Percentiles rank a stretch among this genome's conserved stretches.
These are phyloP conservation scores for Aplodontia rufa DNA, from an alignment of 2,113 vertebrate genomes.

Conservation along the genomic window DNA sequence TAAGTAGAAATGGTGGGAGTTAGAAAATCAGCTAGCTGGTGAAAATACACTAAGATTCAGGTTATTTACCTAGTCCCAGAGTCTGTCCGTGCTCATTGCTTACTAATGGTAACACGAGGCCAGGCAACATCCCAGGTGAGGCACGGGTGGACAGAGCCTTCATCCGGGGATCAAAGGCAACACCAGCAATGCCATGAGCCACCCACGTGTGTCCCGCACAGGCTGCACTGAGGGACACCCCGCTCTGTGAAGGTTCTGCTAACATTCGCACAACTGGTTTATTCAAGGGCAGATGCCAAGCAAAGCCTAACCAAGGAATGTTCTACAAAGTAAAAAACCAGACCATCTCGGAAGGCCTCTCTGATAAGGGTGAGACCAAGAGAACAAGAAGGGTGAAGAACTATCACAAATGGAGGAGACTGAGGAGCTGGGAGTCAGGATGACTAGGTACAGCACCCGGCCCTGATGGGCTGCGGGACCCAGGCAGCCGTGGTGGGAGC, in stretches of 20 bases:
- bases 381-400: neutral
- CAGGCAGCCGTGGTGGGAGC: no score
- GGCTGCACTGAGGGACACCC: no score
- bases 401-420: no score
- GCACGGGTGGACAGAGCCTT: neutral
- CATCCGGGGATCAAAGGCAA: neutral
- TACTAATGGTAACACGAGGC: neutral
- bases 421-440: neutral
- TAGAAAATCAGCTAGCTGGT: neutral
- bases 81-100: neutral
- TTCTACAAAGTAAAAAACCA: neutral
- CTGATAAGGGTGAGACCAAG: neutral
- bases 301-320: neutral
- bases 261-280: neutral
- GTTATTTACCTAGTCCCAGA: neutral
- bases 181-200: neutral
- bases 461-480: no score
- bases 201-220: fast-evolving
- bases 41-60: neutral
- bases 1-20: neutral
- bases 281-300: neutral
- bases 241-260: neutral
- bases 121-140: neutral
- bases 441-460: no score
- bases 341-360: neutral